A percentile compares a stretch with the other conserved stretches of the same genome.
Evolutionary conservation across 1,140 invertebrate species (phyloP).

Genomic region (Semibalanus balanoides): DNA sequence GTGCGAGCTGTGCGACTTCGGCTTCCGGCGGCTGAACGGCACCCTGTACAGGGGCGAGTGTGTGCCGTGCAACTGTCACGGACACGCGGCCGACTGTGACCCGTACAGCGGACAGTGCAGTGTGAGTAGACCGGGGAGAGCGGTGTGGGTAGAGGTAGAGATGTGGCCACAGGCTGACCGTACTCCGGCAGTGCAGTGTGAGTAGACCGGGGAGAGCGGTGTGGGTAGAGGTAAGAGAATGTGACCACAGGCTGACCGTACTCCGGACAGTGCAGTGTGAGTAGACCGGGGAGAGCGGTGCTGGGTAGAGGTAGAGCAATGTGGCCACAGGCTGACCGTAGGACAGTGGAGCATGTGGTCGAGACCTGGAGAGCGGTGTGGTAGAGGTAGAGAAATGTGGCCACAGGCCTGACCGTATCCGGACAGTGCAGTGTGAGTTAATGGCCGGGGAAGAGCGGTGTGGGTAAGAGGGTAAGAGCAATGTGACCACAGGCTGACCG

Average conservation of each 20-base stretch:
- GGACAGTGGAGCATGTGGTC: too few relatives aligned
- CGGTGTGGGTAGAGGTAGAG: too few relatives aligned
- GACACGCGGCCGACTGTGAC: slow-evolving; percentile 70
- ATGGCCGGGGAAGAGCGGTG: too few relatives aligned
- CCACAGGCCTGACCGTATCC: too few relatives aligned
- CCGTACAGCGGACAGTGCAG: slow-evolving; percentile 57
- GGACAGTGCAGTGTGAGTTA: too few relatives aligned
- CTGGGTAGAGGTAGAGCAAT: too few relatives aligned
- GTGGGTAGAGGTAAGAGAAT: too few relatives aligned
- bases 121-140: slow-evolving; percentile 34
- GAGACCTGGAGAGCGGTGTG: too few relatives aligned
- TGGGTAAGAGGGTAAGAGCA: too few relatives aligned
- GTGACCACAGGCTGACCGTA: slow-evolving; percentile 29
- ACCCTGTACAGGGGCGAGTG: slow-evolving; percentile 46
- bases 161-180: slow-evolving; percentile 24
- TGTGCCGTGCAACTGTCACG: slow-evolving; percentile 74
- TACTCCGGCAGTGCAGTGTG: slow-evolving; percentile 59
- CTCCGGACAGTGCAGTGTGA: slow-evolving; percentile 59
- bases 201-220: slow-evolving; percentile 27
- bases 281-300: slow-evolving; percentile 21
- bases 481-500: slow-evolving; percentile 24
- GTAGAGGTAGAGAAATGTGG: too few relatives aligned
- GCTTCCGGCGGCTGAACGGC: slow-evolving; percentile 56
- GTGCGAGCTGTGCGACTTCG: slow-evolving; percentile 69
- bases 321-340: too few relatives aligned